Evolutionary conservation across 2,888 invertebrate genomes (phyloP), one percentile per base, ranked within the genome.

Genomic region (Aplocera efformata): DNA sequence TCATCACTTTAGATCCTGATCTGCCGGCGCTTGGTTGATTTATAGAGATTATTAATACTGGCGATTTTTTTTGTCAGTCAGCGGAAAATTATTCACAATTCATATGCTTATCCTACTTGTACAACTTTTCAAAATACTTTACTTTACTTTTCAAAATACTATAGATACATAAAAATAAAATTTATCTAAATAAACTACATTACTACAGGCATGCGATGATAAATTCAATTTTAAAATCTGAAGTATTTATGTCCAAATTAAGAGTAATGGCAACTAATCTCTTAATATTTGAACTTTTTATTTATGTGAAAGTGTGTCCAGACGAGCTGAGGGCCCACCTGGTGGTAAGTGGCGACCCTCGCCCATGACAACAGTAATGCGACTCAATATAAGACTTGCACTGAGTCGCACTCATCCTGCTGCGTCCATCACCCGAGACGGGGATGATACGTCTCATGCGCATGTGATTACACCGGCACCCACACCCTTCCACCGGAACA

Each of bases 141-240:
- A n/a, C n/a, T 50, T 51, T 63, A 60, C 42, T 53, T 50, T 56
- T 61, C 61, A 65, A 50, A 60, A 53, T 63, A 65, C 63, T 74
- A 71, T 70, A 70, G 43, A 63, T 81, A 78, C 82, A 79, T 69
- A 82, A 82, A 79, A 81, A 81, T 83, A 80, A 67, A 60, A 70
- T 67, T 68, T 66, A 63, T 68, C 70, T 67, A 68, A 68, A 62
- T 71, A 69, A 63, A 67, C 61, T 71, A 72, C 68, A 76, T 63
- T 69, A 65, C n/a, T 81, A n/a, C n/a, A 85, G 85, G 86, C 86
- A 84, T 85, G 83, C 85, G 56, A 71, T 81, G 81, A 68, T 88
- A 86, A 88, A 88, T 86, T 86, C 86, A 85, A 79, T 79, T 85
- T 85, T 58, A 50, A 70, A 73, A 67, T 83, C 79, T 80, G 79